Base-by-base conservation (phyloP, 1,140 invertebrate species). In the Teleopsis dalmanni region DNA sequence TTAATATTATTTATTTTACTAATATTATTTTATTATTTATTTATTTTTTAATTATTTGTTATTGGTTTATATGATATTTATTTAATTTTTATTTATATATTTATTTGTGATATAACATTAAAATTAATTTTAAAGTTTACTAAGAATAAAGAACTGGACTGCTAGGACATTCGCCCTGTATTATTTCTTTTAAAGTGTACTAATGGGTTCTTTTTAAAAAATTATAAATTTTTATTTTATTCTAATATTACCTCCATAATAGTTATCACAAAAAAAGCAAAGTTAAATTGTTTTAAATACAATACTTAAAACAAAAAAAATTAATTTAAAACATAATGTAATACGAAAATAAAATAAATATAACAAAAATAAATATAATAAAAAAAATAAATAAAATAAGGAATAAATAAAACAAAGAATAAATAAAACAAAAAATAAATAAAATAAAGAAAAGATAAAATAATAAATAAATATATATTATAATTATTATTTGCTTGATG, bases 81-180 rank as follows among this genome's bases (percentile, higher is more conserved):
- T 21, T 10, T 37, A 10, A 9, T 3, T 13, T 18, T 21, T 27
- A 26, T 3, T 42, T 27, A 10, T 27, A 42, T 42, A 26, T 42
- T 26, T 42, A 16, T 26, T 18, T 9, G 40, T 16, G 23, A 14
- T 26, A 25, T 42, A 16, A 26, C 7, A 9, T 0, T 14, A 14
- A 10, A 42, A 42, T 22, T 22, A 42, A 42, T 22, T 22, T 42
- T 42, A 42, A n/a, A 10, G 16, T 42, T 14, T 22, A 25, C n/a
- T 26, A 42, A 26, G 40, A 42, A 42, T 27, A 42, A 42, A 42
- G 19, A 16, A 10, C 29, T 26, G 40, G 23, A 10, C n/a, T 25
- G 18, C 3, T 10, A 13, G 19, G 23, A 13, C 22, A 37, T 10
- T 8, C 3, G 13, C 37, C 1, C 10, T n/a, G 11, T 7, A 42